A percentile compares a stretch with the other conserved stretches of the same genome.
Evolutionary conservation across 2,797 vertebrate species (phyloP).

Genomic region (Cottoperca gobio): DNA sequence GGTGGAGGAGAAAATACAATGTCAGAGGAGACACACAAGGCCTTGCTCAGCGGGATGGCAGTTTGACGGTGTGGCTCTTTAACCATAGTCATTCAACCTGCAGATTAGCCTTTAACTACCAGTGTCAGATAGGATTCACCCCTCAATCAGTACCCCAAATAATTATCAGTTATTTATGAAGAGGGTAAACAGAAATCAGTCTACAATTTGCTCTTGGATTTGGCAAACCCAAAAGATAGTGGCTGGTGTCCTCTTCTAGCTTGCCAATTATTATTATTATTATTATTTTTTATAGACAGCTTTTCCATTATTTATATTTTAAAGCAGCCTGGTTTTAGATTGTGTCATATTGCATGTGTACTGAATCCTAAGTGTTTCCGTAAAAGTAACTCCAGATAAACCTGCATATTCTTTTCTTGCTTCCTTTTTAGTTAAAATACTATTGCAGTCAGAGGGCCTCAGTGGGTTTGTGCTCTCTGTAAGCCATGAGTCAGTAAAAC

Average conservation of each 20-base stretch:
- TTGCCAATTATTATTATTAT: background rate
- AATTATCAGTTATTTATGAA: conserved; percentile 73
- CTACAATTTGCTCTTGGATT: conserved; percentile 27
- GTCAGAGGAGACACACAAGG: background rate
- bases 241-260: background rate
- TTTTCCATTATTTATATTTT: conserved; percentile 4
- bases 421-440: conserved; percentile 27
- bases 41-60: background rate
- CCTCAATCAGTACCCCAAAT: no score
- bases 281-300: background rate
- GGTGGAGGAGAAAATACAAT: conserved; percentile 1
- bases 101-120: conserved; percentile 74
- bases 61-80: conserved; percentile 21
- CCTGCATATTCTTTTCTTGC: conserved; percentile 14
- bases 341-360: background rate
- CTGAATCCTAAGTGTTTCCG: background rate
- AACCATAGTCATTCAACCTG: conserved; percentile 65
- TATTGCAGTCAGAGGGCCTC: conserved; percentile 31
- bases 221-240: conserved; percentile 13
- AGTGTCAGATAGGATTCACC: conserved; percentile 32
- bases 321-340: background rate
- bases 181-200: conserved; percentile 70
- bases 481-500: conserved; percentile 65
- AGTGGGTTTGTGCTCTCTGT: conserved; percentile 50
- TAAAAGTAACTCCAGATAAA: conserved; percentile 25